phyloP scores from a whole-genome alignment of 2,113 vertebrate genomes.

The Cercopithecus mona region DNA sequence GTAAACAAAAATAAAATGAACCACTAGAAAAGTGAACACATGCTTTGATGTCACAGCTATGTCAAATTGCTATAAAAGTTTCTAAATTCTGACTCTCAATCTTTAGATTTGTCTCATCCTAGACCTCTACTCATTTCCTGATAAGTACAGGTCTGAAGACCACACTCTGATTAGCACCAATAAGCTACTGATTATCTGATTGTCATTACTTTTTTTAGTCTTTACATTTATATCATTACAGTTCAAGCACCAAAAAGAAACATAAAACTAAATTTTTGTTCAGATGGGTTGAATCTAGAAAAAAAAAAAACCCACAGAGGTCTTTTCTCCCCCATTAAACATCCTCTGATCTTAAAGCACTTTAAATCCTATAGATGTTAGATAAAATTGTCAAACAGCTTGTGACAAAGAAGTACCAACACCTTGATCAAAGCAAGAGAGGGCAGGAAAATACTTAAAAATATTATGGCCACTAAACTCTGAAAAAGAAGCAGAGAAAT shows the following conservation, averaged over 20 bases:
- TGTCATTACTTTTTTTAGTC: not conserved
- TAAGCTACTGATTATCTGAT: not conserved
- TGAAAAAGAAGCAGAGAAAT: not conserved
- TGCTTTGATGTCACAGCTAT: not conserved
- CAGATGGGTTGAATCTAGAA: not conserved
- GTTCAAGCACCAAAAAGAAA: not conserved
- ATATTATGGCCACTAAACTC: not conserved
- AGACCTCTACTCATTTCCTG: not conserved
- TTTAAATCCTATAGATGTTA: not conserved
- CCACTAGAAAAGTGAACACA: not conserved
- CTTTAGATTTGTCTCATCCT: not conserved
- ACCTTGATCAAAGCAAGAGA: not conserved
- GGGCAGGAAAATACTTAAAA: not conserved
- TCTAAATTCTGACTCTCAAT: not conserved
- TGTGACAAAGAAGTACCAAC: not conserved
- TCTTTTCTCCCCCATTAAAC: not conserved
- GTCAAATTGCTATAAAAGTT: not conserved
- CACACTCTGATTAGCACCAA: not conserved
- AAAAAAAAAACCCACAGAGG: not conserved
- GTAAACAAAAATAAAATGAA: slow-evolving; percentile 36
- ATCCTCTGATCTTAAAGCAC: not conserved
- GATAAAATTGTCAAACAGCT: not conserved
- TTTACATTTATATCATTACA: not conserved
- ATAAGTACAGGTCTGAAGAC: not conserved
- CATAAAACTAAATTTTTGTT: not conserved